Conservation (phyloP, 2,888 invertebrate genomes). For the Tetranychus truncatus region DNA sequence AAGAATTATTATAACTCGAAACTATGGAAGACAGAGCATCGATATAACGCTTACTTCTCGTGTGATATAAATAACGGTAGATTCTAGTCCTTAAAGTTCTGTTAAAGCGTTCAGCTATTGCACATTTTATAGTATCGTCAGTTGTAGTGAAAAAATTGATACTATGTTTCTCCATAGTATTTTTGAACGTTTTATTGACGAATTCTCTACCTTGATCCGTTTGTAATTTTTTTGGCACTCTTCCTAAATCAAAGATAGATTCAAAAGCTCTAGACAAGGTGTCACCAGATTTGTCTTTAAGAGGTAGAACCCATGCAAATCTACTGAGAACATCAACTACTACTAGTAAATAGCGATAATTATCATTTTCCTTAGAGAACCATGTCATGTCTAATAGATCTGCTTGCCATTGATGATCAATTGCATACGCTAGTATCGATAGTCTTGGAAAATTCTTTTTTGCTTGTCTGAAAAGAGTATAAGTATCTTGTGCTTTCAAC, state of each 20-base stretch:
- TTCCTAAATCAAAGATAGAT: not conserved
- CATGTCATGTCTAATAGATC: slow-evolving; percentile 25
- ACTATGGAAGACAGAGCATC: not conserved
- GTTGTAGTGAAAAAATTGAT: too few species aligned
- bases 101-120: not conserved
- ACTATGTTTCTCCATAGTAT: not conserved
- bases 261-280: not conserved
- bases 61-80: not conserved
- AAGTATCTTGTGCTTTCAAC: slow-evolving; percentile 4
- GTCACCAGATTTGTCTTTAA: slow-evolving; percentile 25
- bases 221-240: not conserved
- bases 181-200: slow-evolving; percentile 18
- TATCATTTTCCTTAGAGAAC: slow-evolving; percentile 23
- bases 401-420: slow-evolving; percentile 26
- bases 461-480: slow-evolving; percentile 15
- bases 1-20: not conserved
- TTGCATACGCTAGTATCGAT: slow-evolving; percentile 20
- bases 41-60: not conserved
- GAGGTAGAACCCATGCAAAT: slow-evolving; percentile 25
- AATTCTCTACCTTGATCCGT: slow-evolving; percentile 27
- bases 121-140: not conserved
- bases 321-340: slow-evolving; percentile 27
- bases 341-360: slow-evolving; percentile 25
- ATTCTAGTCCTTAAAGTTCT: not conserved
- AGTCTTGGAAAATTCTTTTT: slow-evolving; percentile 12